Evolutionary conservation across 1,140 invertebrate genomes (phyloP).

Genomic region (Heliconius congener): DNA sequence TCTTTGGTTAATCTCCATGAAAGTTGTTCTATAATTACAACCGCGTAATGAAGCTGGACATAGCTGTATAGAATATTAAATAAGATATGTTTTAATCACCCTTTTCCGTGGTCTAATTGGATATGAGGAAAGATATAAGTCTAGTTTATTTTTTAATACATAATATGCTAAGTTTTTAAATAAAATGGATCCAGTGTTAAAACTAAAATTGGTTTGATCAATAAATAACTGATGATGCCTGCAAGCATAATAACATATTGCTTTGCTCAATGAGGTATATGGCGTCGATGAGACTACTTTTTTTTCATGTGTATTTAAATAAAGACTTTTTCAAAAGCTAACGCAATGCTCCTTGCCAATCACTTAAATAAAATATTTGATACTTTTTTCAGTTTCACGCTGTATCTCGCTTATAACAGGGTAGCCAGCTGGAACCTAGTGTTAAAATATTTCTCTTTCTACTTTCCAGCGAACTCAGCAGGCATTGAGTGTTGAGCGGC

Average conservation of each 20-base stretch:
- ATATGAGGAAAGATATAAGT: too few relatives aligned
- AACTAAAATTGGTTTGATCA: background rate
- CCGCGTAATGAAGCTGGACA: background rate
- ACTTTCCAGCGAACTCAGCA: too few relatives aligned
- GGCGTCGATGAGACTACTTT: background rate
- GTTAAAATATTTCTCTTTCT: too few relatives aligned
- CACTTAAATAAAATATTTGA: background rate
- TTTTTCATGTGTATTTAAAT: slow-evolving; percentile 1
- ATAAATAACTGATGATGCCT: background rate
- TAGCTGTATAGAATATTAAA: background rate
- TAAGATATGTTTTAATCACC: background rate
- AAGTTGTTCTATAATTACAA: slow-evolving; percentile 4
- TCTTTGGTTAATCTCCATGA: background rate
- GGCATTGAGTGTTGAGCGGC: too few relatives aligned
- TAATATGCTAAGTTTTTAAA: background rate
- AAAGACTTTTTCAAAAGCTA: slow-evolving; percentile 13
- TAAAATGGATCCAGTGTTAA: background rate
- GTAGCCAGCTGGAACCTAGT: too few relatives aligned
- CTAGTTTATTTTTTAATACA: too few relatives aligned
- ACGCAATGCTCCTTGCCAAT: background rate
- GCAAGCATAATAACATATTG: background rate
- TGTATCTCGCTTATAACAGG: too few relatives aligned
- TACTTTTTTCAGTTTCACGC: too few relatives aligned
- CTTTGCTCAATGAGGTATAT: background rate
- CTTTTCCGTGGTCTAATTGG: too few relatives aligned